These are phyloP conservation scores for Watsonalla cultraria DNA, from an alignment of 2,888 invertebrate genomes.

Conservation along the genomic window DNA sequence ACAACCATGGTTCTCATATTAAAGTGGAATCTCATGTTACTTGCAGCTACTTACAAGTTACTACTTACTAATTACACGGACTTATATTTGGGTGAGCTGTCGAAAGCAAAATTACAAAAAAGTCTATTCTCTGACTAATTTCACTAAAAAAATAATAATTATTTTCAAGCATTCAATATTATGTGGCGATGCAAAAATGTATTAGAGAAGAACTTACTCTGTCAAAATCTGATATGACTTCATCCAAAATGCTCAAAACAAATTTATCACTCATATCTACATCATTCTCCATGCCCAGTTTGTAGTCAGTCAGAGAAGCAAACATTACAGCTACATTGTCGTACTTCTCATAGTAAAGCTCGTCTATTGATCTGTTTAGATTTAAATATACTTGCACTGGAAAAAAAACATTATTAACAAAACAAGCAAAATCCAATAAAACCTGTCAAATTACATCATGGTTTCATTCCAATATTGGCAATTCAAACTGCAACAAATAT, in stretches of 20 bases:
- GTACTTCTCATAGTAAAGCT: conserved; percentile 93
- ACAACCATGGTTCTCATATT: too few relatives aligned
- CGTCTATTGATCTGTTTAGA: conserved; percentile 82
- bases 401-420: conserved; percentile 24
- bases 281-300: conserved; percentile 81
- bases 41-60: too few relatives aligned
- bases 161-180: too few relatives aligned
- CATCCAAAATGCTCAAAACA: conserved; percentile 87
- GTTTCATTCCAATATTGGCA: not conserved
- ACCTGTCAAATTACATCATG: not conserved
- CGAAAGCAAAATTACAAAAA: too few relatives aligned
- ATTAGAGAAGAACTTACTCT: conserved; percentile 75
- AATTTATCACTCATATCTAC: conserved; percentile 82
- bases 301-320: conserved; percentile 92
- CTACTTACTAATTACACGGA: too few relatives aligned
- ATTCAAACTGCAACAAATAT: too few relatives aligned
- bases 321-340: conserved; percentile 97
- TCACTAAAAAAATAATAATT: too few relatives aligned
- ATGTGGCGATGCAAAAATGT: not conserved
- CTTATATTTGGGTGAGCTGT: too few relatives aligned
- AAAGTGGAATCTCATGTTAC: too few relatives aligned
- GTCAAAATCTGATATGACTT: conserved; percentile 96
- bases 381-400: conserved; percentile 88
- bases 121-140: too few relatives aligned
- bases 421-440: not conserved